Percentiles rank a stretch among this genome's conserved stretches.
Evolutionary conservation across 2,888 invertebrate genomes (phyloP).

Genomic region (Lottia gigantea): DNA sequence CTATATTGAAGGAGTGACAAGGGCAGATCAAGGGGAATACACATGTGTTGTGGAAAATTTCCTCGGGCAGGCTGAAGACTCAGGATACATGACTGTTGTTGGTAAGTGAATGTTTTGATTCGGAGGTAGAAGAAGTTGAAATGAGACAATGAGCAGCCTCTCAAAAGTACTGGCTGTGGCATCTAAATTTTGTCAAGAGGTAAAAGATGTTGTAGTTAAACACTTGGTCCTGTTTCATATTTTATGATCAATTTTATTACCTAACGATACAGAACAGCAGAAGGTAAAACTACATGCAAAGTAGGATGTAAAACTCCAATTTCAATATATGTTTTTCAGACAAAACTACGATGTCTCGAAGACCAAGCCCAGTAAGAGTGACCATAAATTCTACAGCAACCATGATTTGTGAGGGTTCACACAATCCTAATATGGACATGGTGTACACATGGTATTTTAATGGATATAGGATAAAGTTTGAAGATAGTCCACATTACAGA

Average conservation of each 20-base stretch:
- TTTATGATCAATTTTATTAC: too few relatives aligned
- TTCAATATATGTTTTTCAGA: constrained; percentile 15
- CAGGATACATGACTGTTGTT: constrained; percentile 38
- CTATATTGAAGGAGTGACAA: constrained; percentile 77
- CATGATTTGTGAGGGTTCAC: constrained; percentile 49
- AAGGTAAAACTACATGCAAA: too few relatives aligned
- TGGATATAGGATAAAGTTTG: constrained; percentile 42
- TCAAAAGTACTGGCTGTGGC: too few relatives aligned
- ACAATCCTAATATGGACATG: constrained; percentile 43
- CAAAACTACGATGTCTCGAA: constrained; percentile 26
- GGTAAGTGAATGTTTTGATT: constrained; percentile 30
- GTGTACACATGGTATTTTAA: constrained; percentile 58
- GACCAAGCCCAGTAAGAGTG: constrained; percentile 38
- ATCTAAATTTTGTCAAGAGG: too few relatives aligned
- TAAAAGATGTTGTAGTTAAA: too few relatives aligned
- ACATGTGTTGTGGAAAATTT: constrained; percentile 76
- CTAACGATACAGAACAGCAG: too few relatives aligned
- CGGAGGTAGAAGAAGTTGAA: too few relatives aligned
- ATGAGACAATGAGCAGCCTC: too few relatives aligned
- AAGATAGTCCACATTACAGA: constrained; percentile 33
- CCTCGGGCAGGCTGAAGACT: constrained; percentile 40
- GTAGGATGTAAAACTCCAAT: too few relatives aligned
- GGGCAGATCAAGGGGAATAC: constrained; percentile 88
- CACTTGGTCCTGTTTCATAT: too few relatives aligned
- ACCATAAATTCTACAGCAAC: constrained; percentile 50